A percentile compares a stretch with the other conserved stretches of the same genome.
phyloP scores from a whole-genome alignment of 1,140 invertebrate genomes.

The Drosophila lini region DNA sequence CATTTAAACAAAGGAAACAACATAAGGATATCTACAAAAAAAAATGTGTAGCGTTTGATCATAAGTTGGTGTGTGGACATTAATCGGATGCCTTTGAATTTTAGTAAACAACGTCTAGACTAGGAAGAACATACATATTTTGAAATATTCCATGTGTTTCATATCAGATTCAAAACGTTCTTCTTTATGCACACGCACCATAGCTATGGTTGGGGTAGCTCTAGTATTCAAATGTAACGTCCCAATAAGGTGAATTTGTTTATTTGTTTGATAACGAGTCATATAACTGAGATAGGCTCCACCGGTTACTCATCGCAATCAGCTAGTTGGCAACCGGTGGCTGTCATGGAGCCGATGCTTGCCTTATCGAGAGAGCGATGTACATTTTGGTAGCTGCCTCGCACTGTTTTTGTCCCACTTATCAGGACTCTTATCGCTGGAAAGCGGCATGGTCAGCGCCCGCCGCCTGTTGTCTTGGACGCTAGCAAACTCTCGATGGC shows the following conservation, averaged over 20 bases:
- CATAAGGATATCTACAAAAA: too few species aligned
- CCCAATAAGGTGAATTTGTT: slow-evolving; percentile 1
- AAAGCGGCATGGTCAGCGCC: slow-evolving; percentile 38
- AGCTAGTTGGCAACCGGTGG: slow-evolving; percentile 4
- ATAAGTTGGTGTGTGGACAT: not conserved
- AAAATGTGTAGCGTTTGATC: not conserved
- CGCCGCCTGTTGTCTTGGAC: slow-evolving; percentile 20
- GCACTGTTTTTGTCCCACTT: slow-evolving; percentile 17
- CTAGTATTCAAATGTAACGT: slow-evolving; percentile 1
- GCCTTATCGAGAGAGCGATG: slow-evolving; percentile 40
- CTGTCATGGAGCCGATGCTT: slow-evolving; percentile 5
- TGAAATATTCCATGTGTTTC: slow-evolving; percentile 3
- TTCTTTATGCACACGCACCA: not conserved
- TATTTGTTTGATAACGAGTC: slow-evolving; percentile 8
- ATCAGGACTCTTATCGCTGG: slow-evolving; percentile 50
- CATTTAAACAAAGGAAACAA: not conserved
- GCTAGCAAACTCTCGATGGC: slow-evolving; percentile 33
- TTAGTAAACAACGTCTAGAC: slow-evolving; percentile 14
- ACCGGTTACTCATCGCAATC: slow-evolving; percentile 10
- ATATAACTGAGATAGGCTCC: slow-evolving; percentile 10
- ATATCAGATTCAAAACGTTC: not conserved
- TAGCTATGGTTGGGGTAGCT: slow-evolving; percentile 6
- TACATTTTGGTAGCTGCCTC: slow-evolving; percentile 5
- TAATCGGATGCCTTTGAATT: not conserved
- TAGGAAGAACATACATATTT: not conserved